Base-by-base conservation (phyloP, 2,113 vertebrate genomes). In the Regulus satrapa region DNA sequence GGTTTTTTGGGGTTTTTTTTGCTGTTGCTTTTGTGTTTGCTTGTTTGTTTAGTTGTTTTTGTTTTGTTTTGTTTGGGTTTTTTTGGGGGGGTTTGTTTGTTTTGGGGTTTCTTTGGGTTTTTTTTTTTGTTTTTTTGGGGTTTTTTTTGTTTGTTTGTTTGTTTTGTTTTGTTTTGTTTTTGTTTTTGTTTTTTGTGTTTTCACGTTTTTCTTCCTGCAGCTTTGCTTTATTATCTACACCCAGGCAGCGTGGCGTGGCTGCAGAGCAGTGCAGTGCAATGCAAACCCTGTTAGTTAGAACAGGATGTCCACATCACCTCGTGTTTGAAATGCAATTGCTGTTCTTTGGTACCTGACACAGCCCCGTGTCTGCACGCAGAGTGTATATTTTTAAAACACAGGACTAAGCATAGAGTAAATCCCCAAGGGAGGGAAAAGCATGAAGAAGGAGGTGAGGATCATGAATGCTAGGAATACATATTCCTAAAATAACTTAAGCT, bases 271-370 rank as follows among this genome's bases (percentile, higher is more conserved):
- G n/a, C 6, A 67, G 10, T 26, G 19, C 8, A 25, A 25, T 28
- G 24, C 8, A 40, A 91, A 71, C 0, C 0, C 46, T 23, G 38
- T 64, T 77, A 68, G 59, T 84, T 78, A 18, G 18, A 52, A 34
- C 10, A 48, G 21, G 17, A 29, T 77, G 18, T 5, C 43, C 48
- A 56, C 2, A 0, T 17, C 0, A 1, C 18, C 31, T 49, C 25
- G 34, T 75, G 11, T 28, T 32, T 81, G 55, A 86, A 67, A 61
- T 63, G 45, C 19, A 64, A 5, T 1, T 67, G n/a, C 36, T 74
- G 11, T 32, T 85, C 31, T 78, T 46, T 34, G 48, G 6, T 40
- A 61, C 26, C 72, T 81, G 34, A 40, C 3, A 66, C 12, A 41
- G 8, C 32, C 31, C 41, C 36, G 5, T 17, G 5, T 48, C 41